A percentile compares a stretch with the other conserved stretches of the same genome.
phyloP scores from a whole-genome alignment of 2,113 vertebrate genomes.

The Galeopterus variegatus region DNA sequence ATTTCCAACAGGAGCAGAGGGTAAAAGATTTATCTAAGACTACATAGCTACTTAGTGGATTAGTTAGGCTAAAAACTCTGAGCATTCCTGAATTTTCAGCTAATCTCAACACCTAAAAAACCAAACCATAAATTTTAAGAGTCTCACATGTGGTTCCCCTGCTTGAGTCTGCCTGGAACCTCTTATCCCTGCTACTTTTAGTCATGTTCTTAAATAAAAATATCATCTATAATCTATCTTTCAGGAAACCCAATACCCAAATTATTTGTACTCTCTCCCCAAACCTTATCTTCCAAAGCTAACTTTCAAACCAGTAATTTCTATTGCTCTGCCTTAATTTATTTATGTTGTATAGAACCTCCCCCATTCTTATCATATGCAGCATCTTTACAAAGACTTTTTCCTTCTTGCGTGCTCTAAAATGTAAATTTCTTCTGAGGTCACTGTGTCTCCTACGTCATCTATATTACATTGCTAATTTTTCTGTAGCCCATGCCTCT shows the following conservation, averaged over 20 bases:
- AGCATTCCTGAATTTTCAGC: not conserved
- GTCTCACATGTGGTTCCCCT: not conserved
- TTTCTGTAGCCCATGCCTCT: not conserved
- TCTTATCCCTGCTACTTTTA: not conserved
- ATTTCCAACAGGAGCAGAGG: not conserved
- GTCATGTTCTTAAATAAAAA: not conserved
- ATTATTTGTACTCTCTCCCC: too few species aligned
- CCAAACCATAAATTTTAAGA: not conserved
- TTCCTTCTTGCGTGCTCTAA: not conserved
- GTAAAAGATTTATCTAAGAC: not conserved
- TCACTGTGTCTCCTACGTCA: not conserved
- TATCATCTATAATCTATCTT: not conserved
- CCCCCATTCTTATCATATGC: not conserved
- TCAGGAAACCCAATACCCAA: not conserved
- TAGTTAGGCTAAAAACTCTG: not conserved
- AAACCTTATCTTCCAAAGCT: not conserved
- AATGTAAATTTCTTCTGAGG: not conserved
- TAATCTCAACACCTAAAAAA: not conserved
- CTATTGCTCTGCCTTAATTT: not conserved
- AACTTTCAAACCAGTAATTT: not conserved
- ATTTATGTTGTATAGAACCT: not conserved
- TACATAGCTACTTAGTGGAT: not conserved
- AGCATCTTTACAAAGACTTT: not conserved
- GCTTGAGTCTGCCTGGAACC: not conserved
- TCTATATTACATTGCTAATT: not conserved